These are phyloP conservation scores for Oreonectes daqikongensis DNA, from an alignment of 2,797 vertebrate species.

Conservation along the genomic window DNA sequence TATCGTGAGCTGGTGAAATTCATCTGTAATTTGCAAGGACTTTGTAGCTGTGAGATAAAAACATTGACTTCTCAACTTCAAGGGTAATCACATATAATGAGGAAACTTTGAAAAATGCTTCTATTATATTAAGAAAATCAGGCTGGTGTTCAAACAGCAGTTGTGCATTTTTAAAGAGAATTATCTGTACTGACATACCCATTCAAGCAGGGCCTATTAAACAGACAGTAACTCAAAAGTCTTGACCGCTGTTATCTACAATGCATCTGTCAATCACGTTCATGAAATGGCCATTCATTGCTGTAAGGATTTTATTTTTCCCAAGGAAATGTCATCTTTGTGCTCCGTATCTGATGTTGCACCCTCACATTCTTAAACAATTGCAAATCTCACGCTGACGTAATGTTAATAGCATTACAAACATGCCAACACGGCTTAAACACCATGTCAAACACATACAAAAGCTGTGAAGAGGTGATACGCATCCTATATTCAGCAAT, in stretches of 20 bases:
- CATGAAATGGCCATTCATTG: slow-evolving; percentile 46
- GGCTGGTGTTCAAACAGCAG: slow-evolving; percentile 7
- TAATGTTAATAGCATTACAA: slow-evolving; percentile 19
- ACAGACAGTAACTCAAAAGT: slow-evolving; percentile 3
- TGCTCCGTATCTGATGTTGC: slow-evolving; percentile 48
- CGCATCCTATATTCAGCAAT: background rate
- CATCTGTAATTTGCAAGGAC: background rate
- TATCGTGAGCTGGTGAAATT: background rate
- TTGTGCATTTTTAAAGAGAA: background rate
- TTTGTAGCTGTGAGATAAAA: background rate
- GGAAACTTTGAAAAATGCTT: background rate
- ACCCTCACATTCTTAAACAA: slow-evolving; percentile 41
- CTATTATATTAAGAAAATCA: slow-evolving; percentile 2
- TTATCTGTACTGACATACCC: slow-evolving; percentile 18
- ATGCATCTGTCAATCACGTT: slow-evolving; percentile 30
- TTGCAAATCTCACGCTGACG: slow-evolving; percentile 32
- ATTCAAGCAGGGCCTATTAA: slow-evolving; percentile 11
- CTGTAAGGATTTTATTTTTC: slow-evolving; percentile 10
- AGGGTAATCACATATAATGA: slow-evolving; percentile 27
- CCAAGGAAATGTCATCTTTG: slow-evolving; percentile 45
- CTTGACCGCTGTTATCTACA: slow-evolving; percentile 39
- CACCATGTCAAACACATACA: slow-evolving; percentile 23
- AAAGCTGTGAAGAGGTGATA: background rate
- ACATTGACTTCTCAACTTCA: slow-evolving; percentile 7
- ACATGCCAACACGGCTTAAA: slow-evolving; percentile 12